phyloP scores from a whole-genome alignment of 2,888 invertebrate genomes.

The Oscheius onirici region DNA sequence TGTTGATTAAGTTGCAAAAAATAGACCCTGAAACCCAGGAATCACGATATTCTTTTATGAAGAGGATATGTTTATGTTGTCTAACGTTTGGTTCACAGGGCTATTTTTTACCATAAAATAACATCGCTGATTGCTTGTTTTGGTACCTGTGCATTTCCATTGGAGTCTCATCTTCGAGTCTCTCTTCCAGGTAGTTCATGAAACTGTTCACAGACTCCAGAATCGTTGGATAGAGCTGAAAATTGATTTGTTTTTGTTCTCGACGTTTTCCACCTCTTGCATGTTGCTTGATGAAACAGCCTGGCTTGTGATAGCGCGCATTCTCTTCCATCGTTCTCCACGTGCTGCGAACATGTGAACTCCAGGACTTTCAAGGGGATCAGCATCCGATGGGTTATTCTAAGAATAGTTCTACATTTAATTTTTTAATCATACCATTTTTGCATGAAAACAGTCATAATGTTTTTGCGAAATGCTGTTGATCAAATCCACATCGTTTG shows the following conservation, averaged over 20 bases:
- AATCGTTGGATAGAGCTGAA: slow-evolving; percentile 29
- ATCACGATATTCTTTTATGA: no score
- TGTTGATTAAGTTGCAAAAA: no score
- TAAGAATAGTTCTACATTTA: not conserved
- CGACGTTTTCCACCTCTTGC: slow-evolving; percentile 36
- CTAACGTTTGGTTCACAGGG: no score
- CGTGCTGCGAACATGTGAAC: slow-evolving; percentile 73
- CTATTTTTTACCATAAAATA: not conserved
- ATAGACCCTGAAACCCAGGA: no score
- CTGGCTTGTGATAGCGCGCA: slow-evolving; percentile 73
- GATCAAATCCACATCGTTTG: slow-evolving; percentile 49
- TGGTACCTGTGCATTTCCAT: not conserved
- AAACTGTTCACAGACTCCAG: slow-evolving; percentile 29
- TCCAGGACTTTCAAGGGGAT: slow-evolving; percentile 22
- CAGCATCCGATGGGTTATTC: slow-evolving; percentile 35
- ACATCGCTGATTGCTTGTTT: not conserved
- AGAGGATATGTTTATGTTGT: no score
- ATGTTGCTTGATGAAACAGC: slow-evolving; percentile 49
- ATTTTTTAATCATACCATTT: slow-evolving; percentile 38
- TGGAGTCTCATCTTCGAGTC: not conserved
- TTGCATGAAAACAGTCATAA: slow-evolving; percentile 48
- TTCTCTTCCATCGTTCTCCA: slow-evolving; percentile 75
- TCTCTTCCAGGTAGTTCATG: slow-evolving; percentile 9
- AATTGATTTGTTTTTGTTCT: not conserved
- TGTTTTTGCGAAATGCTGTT: slow-evolving; percentile 44